Evolutionary conservation across 1,140 invertebrate species (phyloP), one percentile per base, ranked within the genome.

Genomic region (Piezodorus guildinii): DNA sequence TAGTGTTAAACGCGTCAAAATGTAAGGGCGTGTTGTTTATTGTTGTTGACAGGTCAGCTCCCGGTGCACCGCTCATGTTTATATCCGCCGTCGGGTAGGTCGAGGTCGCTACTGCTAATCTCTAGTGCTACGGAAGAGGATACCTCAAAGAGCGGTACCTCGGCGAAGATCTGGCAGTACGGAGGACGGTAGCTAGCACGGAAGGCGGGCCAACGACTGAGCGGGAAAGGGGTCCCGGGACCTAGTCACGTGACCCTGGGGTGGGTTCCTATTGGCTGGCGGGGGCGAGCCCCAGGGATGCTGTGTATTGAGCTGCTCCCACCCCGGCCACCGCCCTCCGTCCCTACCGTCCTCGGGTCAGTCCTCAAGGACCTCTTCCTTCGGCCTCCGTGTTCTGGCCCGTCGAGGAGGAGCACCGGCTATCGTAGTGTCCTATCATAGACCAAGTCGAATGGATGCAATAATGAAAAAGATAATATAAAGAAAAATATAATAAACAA

Each of bases 271-370:
- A 49, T 52, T 52, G 61, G 45, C 25, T 25, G 45, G 23, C 16
- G 21, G 21, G 46, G n/a, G 6, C 23, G 43, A 21, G 61, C n/a
- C 23, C 16, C 61, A 23, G 43, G 23, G 17, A 51, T 25, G 45
- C 45, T 46, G 19, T 44, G 52, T 58, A 58, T 58, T 64, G 63
- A 58, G 23, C 63, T 58, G 64, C 44, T 46, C 39, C 46, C 61
- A 49, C 65, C 65, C 65, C 59, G 16, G 19, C 46, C n/a, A 49
- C 46, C 46, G 46, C 46, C n/a, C 56, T 34, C 43, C 63, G 19
- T 17, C 23, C 17, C 51, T 44, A 5, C n/a, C 51, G 23, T 16
- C 27, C 19, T 39, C 12, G 12, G 34, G 34, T 39, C 34, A 39
- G 34, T 39, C 34, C 34, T 39, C 1, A 39, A 39, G 34, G 34